Evolutionary conservation across 2,888 invertebrate genomes (phyloP), one percentile per base, ranked within the genome.

Genomic region (Rhamnusium bicolor): DNA sequence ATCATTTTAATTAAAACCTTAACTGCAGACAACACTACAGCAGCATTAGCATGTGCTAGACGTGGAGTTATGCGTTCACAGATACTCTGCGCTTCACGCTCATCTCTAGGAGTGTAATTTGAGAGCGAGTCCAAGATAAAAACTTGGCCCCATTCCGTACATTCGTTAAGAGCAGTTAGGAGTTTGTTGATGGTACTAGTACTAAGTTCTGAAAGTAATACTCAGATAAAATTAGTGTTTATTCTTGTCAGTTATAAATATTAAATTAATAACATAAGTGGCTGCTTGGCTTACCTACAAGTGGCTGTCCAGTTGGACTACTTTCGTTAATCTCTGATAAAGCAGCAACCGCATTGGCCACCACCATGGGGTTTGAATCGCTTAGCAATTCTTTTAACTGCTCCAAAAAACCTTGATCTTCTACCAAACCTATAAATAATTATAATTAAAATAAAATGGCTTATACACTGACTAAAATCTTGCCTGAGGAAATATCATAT

Each of bases 361-460:
- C 99, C 40, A 98, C 99, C 99, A 99, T 99, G 0, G 99, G 99
- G 89, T 99, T 99, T 0, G 99, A 99, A 89, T 99, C 99, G 60
- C 98, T 98, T 47, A 99, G 90, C 65, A 99, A 90, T 88, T 99
- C 99, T 87, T 98, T 97, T 24, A 99, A 89, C 84, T 98, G 96
- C 87, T 99, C 99, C 78, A 99, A 90, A 88, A 99, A 99, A 29
- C 98, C 99, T 91, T 99, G 95, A 82, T 95, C 95, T 83, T 91
- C 90, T 5, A 91, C 91, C 66, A 91, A 85, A 63, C 89, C 86
- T 86, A 68, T 14, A 75, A 79, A 61, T 16, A 58, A 12, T 27
- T 24, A 3, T 2, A 21, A 10, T 1, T 27, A 53, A 19, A 58
- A 7, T 8, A 32, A 8, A 8, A 32, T 7, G 32, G 12, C 10